Evolutionary conservation across 1,140 invertebrate genomes (phyloP), one percentile per base, ranked within the genome.

Genomic region (Diachasma alloeum): DNA sequence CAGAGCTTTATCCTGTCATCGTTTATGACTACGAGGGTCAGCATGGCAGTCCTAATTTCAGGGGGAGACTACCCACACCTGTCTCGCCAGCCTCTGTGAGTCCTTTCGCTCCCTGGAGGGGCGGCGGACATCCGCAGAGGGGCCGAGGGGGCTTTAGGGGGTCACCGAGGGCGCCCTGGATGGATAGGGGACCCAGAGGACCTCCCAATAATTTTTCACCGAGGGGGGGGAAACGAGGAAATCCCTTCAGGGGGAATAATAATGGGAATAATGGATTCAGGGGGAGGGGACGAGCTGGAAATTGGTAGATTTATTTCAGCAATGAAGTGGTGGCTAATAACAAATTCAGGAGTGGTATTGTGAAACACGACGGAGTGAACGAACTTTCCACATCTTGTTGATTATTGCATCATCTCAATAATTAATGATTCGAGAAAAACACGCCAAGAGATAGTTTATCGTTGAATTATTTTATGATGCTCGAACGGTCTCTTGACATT

Each of bases 81-180:
- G 59, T 69, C 0, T 44, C 74, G 15, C 71, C 68, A 31, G 19
- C 71, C 0, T 15, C 78, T 2, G 63, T 22, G n/a, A 75, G 73
- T 36, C 79, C 81, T 26, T 83, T 85, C 46, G 72, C 83, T 5
- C 78, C 77, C 0, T 87, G 86, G 85, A 77, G 86, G 31, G 83
- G 81, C 11, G 15, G 36, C 0, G 82, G 70, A 26, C 82, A 66
- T 37, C 77, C 56, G 39, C 72, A 46, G 0, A 75, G 84, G 13
- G 72, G 81, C 13, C 80, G 86, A 42, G 81, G 81, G 71, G 78
- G 82, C 4, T 86, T 87, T 22, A 84, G 86, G 4, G 84, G 87
- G 5, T 83, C 84, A 4, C 85, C 85, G 2, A 83, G 88, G 5
- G 83, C 77, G 6, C 85, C 87, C 0, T 89, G 88, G 88, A 82